Conservation (phyloP, 2,888 invertebrate genomes). For the Luffia ferchaultella region DNA sequence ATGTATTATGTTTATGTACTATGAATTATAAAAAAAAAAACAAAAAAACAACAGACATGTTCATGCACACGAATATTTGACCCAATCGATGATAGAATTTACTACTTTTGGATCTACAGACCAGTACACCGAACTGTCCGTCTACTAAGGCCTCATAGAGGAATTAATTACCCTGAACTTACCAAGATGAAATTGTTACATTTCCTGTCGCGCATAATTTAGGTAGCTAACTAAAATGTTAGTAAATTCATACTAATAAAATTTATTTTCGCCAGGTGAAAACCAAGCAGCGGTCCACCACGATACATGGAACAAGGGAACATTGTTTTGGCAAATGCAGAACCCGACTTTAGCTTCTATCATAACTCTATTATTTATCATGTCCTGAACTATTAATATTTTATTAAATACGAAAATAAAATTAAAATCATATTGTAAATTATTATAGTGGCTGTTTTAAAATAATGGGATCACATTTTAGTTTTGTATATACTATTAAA, state of each 20-base stretch:
- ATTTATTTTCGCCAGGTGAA: constrained; percentile 49
- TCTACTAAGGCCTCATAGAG: too few relatives aligned
- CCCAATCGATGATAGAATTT: too few relatives aligned
- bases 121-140: too few relatives aligned
- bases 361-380: not conserved
- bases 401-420: too few relatives aligned
- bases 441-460: not conserved
- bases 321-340: constrained; percentile 31
- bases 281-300: constrained; percentile 71
- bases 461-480: not conserved
- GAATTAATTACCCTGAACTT: too few relatives aligned
- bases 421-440: not conserved
- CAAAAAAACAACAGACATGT: too few relatives aligned
- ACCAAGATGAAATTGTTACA: too few relatives aligned
- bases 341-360: not conserved
- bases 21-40: too few relatives aligned
- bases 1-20: too few relatives aligned
- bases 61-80: too few relatives aligned
- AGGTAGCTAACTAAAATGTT: not conserved
- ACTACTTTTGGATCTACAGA: too few relatives aligned
- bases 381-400: not conserved
- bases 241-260: not conserved
- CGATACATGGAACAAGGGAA: constrained; percentile 67
- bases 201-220: too few relatives aligned
- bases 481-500: not conserved